A percentile compares a stretch with the other conserved stretches of the same genome.
Evolutionary conservation across 2,797 vertebrate genomes (phyloP).

Genomic region (Rhincodon typus): DNA sequence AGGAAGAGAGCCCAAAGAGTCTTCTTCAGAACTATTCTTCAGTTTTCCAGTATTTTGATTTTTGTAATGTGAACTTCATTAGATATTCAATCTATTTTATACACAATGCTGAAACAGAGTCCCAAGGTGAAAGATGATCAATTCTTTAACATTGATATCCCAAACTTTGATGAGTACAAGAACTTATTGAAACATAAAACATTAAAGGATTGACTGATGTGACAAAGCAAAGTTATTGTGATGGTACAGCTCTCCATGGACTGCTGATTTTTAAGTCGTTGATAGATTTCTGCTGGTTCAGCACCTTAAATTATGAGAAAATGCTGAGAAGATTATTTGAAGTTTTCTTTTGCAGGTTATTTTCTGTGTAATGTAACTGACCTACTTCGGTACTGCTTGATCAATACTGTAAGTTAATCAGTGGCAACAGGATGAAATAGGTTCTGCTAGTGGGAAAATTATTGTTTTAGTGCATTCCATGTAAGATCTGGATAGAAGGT

Average conservation of each 20-base stretch:
- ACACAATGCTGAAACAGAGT: not conserved
- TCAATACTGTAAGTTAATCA: constrained; percentile 33
- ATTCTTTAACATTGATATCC: not conserved
- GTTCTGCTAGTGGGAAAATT: constrained; percentile 1
- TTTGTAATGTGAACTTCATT: not conserved
- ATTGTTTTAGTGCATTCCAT: constrained; percentile 14
- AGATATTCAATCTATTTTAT: not conserved
- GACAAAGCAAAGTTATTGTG: not conserved
- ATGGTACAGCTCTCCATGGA: not conserved
- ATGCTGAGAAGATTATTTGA: not conserved
- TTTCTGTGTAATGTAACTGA: constrained; percentile 16
- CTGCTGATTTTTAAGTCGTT: not conserved
- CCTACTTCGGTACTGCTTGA: constrained; percentile 23
- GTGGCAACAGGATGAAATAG: constrained; percentile 14
- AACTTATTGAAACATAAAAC: not conserved
- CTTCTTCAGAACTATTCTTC: not conserved
- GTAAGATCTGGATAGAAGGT: not conserved
- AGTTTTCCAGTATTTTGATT: not conserved
- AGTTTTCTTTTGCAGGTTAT: constrained; percentile 3
- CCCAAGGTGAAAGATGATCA: not conserved
- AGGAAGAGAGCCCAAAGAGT: too few species aligned
- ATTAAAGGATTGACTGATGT: not conserved
- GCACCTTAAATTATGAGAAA: constrained; percentile 12
- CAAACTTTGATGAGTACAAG: not conserved
- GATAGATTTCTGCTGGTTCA: not conserved